Evolutionary conservation across 1,140 invertebrate species (phyloP), one percentile per base, ranked within the genome.

Genomic region (Battus philenor): DNA sequence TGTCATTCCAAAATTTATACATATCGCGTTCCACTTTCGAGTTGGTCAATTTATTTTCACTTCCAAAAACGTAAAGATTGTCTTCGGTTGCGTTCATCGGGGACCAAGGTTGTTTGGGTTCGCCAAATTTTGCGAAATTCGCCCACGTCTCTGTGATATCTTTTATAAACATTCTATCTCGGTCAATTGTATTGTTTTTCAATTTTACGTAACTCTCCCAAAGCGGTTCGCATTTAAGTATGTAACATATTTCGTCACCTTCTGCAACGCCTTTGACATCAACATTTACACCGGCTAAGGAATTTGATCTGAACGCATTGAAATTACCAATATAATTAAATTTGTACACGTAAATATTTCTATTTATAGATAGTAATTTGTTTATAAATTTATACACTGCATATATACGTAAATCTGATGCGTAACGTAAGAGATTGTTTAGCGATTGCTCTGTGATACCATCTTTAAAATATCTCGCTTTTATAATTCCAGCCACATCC

Each of bases 41-140:
- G 39, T 68, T 47, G 5, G 48, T 49, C 36, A 69, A 33, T 57
- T 53, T 72, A 3, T 41, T 67, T 9, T 36, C 30, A 39, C 61
- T 77, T 11, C 45, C 65, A 29, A 83, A 63, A 12, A 65, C 24
- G 5, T 74, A 48, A 15, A 81, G 44, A 44, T 73, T 67, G 39
- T 72, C 59, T n/a, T 64, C 49, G 36, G 59, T 47, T 36, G 20
- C 13, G 11, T 62, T 63, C 54, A 74, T 64, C 3, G 65, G 60
- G 12, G 57, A 57, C 79, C 79, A 83, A 15, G 54, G 66, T 9
- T 67, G 68, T 24, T 73, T 85, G 7, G 86, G 85, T 38, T 85
- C 48, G 2, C 77, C 80, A 46, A 38, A 63, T 60, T 81, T 85
- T 4, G 80, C 86, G 65, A 88, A 88, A 62, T 87, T 86, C 2